A percentile compares a stretch with the other conserved stretches of the same genome.
These are phyloP conservation scores for Nyleta sp. DNA, from an alignment of 2,888 invertebrate species.

Conservation along the genomic window DNA sequence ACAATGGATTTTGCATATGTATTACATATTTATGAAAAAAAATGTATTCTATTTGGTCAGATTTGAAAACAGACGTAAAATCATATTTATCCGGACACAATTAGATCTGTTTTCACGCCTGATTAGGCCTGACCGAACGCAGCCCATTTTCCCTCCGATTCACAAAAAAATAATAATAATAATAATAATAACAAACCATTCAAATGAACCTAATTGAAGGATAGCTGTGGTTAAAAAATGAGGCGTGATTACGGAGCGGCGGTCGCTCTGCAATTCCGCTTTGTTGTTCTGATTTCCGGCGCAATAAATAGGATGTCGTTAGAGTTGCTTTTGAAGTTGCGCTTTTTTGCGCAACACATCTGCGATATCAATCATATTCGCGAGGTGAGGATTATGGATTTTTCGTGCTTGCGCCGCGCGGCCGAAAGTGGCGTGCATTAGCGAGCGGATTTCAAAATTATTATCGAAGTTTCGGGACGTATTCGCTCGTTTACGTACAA, in stretches of 20 bases:
- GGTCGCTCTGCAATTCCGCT: constrained; percentile 4
- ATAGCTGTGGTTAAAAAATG: constrained; percentile 5
- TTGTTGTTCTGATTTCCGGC: constrained; percentile 28
- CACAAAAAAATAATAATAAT: too few relatives aligned
- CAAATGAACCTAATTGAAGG: too few relatives aligned
- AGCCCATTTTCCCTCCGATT: too few relatives aligned
- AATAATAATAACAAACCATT: too few relatives aligned
- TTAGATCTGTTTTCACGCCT: too few relatives aligned
- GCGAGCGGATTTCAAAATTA: constrained; percentile 25
- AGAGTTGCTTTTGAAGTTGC: constrained; percentile 20
- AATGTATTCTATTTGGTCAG: too few relatives aligned
- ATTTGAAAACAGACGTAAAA: too few relatives aligned
- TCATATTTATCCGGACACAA: too few relatives aligned
- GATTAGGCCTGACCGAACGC: too few relatives aligned
- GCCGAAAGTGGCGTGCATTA: constrained; percentile 29
- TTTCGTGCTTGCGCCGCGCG: background rate
- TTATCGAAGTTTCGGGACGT: constrained; percentile 23
- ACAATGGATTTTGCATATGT: too few relatives aligned
- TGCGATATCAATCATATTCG: constrained; percentile 27
- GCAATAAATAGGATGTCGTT: constrained; percentile 20
- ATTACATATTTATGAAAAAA: too few relatives aligned
- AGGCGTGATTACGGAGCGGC: background rate
- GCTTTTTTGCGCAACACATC: constrained; percentile 17
- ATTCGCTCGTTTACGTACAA: constrained; percentile 31
- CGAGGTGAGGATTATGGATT: constrained; percentile 25